Base-by-base conservation (phyloP, 1,140 invertebrate genomes). In the Trachymyrmex septentrionalis region DNA sequence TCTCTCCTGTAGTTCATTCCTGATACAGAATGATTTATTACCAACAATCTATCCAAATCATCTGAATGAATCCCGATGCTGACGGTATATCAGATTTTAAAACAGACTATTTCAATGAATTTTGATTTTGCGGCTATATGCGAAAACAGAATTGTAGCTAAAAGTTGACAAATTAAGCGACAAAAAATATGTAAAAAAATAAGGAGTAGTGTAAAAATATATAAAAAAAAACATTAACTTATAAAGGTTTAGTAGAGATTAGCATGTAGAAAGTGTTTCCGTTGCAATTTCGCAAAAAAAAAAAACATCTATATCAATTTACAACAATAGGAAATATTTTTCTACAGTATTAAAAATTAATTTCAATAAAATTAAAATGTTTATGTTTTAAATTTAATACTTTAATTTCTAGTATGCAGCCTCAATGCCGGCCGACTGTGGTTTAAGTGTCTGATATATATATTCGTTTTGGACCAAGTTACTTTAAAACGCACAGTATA, bases 401-500 rank as follows among this genome's bases (percentile, higher is more conserved):
- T 64, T 77, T 44, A 64, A 64, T 63, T 4, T 61, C 2, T 12
- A 44, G 21, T 27, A 12, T 27, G 19, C 10, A 48, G 10, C 10
- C 16, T 27, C 12, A 14, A 24, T n/a, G 16, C 30, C 34, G 57
- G 38, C 0, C 3, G 2, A n/a, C 38, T 77, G 2, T 27, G 24
- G 38, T 10, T 27, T 44, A 27, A 55, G 30, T 59, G 21, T 59
- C 44, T 24, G 12, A 81, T 44, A 48, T 57, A 38, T 21, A 71
- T 44, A 30, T 34, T 14, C 4, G n/a, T 14, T 67, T 53, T 38
- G 30, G 16, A 55, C 53, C 48, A 81, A 34, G 30, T 12, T 30
- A 14, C 9, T 48, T 78, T 48, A 57, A 71, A 71, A 27, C 59
- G 75, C 7, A 2, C 19, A 19, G 38, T 30, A 78, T 63, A 78